Evolutionary conservation across 2,113 vertebrate species (phyloP).

Genomic region (Sphaerodactylus townsendi): DNA sequence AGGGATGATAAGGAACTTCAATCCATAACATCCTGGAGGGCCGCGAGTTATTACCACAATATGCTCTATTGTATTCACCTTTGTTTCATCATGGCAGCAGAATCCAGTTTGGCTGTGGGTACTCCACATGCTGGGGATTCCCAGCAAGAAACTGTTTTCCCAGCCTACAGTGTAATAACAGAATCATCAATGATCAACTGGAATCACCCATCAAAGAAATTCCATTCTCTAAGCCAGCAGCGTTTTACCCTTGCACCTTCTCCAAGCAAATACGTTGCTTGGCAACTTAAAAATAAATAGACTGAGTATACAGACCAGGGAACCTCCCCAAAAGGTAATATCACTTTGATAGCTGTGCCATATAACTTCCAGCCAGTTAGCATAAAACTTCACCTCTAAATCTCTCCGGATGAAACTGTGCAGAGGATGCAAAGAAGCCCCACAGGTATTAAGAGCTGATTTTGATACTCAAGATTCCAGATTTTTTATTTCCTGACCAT

Average conservation of each 20-base stretch:
- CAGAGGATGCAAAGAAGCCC: constrained; percentile 64
- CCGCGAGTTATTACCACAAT: no score
- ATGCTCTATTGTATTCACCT: no score
- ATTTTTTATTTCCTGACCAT: constrained; percentile 71
- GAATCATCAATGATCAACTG: constrained; percentile 34
- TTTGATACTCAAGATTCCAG: constrained; percentile 73
- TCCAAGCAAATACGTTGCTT: constrained; percentile 1
- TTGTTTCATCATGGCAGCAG: no score
- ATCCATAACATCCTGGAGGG: no score
- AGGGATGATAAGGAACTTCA: no score
- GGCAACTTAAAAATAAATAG: constrained; percentile 67
- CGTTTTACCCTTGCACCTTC: constrained; percentile 44
- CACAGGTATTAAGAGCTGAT: constrained; percentile 65
- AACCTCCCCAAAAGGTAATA: constrained; percentile 25
- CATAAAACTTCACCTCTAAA: constrained; percentile 65
- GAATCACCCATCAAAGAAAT: constrained; percentile 33
- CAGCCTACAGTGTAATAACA: not conserved
- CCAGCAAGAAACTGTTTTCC: not conserved
- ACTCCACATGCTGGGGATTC: not conserved
- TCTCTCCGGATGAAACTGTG: constrained; percentile 67
- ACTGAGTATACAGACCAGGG: constrained; percentile 59
- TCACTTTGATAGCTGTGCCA: constrained; percentile 56
- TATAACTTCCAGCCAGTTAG: constrained; percentile 60
- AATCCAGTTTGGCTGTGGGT: not conserved
- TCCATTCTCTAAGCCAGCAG: constrained; percentile 39